Evolutionary conservation across 92 coral and sea anemone genomes (phyloP), one percentile per base, ranked within the genome.

Genomic region (Bergia puertoricense): DNA sequence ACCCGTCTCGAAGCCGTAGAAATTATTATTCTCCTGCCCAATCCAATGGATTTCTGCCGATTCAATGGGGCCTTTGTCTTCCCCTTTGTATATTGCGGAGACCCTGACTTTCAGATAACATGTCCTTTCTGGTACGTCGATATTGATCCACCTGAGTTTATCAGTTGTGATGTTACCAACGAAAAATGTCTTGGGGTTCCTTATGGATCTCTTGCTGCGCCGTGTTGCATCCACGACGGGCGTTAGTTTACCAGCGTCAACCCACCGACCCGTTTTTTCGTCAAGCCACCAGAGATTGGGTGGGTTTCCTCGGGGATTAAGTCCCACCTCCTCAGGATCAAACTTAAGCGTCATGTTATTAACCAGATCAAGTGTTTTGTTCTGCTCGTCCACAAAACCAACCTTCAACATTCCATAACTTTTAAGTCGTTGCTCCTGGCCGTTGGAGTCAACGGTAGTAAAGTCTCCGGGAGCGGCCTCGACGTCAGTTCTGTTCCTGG

Each of bases 401-500:
- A 92, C 74, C 57, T 88, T 90, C 75, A 92, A 40, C 82, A 92
- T 75, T 43, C 95, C 95, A 43, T 88, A 92, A n/a, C 93, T 88
- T 84, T 81, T 89, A 59, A 92, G 85, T 50, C 89, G 74, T 40
- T 90, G 91, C 74, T 90, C 88, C 57, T 90, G 90, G 54, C 95
- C 95, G 43, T 80, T 89, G 14, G 89, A 88, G 69, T 89, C 88
- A 4, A 92, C 36, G 4, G 95, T 82, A 18, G 95, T 90, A 23
- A 92, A 92, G 56, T 92, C 95, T 6, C 95, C 95, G 15, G 90
- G 93, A 1, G 95, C 91, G 41, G 86, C 89, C n/a, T 82, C 91
- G 13, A 92, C 86, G 80, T 92, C 89, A 14, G 81, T 77, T 68
- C 44, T 81, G 74, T 91, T 92, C 38, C 95, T 73, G 69, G 93